Evolutionary conservation across 1,140 invertebrate species (phyloP), one percentile per base, ranked within the genome.

Genomic region (Harpegnathos saltator): DNA sequence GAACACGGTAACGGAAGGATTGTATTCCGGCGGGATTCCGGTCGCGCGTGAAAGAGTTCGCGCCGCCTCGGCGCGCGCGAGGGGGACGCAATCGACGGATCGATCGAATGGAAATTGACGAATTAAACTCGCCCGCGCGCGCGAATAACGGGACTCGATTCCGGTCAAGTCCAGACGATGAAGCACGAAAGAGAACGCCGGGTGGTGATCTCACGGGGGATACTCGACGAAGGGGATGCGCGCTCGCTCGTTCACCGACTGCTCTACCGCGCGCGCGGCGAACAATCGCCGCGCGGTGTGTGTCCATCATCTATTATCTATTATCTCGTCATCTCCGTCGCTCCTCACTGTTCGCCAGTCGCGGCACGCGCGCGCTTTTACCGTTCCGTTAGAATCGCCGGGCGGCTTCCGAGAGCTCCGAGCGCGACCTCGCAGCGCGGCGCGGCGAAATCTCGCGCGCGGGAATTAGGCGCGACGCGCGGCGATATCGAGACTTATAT

Each of bases 221-320:
- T 44, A 9, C 3, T 44, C 5, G 29, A 86, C 66, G 54, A 62
- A 80, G 82, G 61, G 38, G 61, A 65, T 29, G 73, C 33, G 65
- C 50, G 11, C 73, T 7, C n/a, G 52, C 72, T 66, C 73, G 73
- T 66, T 78, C 58, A 58, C 52, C 52, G 69, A 33, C 33, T 58
- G n/a, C n/a, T 69, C 75, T 48, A 38, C 52, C 65, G 33, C 75
- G 26, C 75, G 75, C 65, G 52, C 63, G 81, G 61, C 65, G 73
- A 82, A 87, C 85, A 75, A 65, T 82, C 71, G 65, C 66, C 82
- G 61, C 83, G 61, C 83, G 56, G 65, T 81, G 48, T 66, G 71
- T 33, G 33, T 33, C 33, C 7, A 33, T 33, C 7, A 33, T 77
- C 72, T 82, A 85, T 75, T 86, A 84, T 86, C 83, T 68, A 68